Conservation (phyloP, 2,113 vertebrate species). For the Actinemys pallida region DNA sequence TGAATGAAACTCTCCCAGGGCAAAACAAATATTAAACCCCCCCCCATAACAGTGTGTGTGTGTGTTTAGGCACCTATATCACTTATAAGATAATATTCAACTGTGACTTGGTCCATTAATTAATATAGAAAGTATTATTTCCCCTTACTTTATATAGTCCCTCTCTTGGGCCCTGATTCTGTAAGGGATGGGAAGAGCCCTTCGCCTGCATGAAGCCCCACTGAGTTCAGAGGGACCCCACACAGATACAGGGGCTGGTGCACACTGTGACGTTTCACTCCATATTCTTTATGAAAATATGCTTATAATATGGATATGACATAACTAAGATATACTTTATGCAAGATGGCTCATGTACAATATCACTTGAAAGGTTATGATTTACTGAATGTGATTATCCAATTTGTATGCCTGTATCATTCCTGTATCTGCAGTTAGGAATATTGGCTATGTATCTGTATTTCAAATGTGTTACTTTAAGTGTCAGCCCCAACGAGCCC, state of each 20-base stretch:
- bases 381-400: too few relatives aligned
- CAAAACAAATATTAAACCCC: not conserved
- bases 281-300: too few relatives aligned
- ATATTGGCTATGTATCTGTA: too few relatives aligned
- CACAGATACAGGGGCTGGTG: not conserved
- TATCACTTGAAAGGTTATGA: too few relatives aligned
- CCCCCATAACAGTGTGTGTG: not conserved
- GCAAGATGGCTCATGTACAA: too few relatives aligned
- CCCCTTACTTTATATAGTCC: not conserved
- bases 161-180: not conserved
- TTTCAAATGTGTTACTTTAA: too few relatives aligned
- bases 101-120: not conserved
- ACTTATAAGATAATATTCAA: not conserved
- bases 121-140: not conserved
- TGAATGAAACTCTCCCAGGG: not conserved
- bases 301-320: too few relatives aligned
- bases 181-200: accelerated
- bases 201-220: accelerated
- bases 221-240: not conserved
- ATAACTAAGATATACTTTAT: too few relatives aligned
- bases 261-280: too few relatives aligned
- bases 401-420: too few relatives aligned
- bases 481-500: too few relatives aligned
- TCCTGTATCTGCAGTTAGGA: too few relatives aligned
- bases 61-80: not conserved